Conservation (phyloP, 2,113 vertebrate species). For the Odontesthes bonariensis region DNA sequence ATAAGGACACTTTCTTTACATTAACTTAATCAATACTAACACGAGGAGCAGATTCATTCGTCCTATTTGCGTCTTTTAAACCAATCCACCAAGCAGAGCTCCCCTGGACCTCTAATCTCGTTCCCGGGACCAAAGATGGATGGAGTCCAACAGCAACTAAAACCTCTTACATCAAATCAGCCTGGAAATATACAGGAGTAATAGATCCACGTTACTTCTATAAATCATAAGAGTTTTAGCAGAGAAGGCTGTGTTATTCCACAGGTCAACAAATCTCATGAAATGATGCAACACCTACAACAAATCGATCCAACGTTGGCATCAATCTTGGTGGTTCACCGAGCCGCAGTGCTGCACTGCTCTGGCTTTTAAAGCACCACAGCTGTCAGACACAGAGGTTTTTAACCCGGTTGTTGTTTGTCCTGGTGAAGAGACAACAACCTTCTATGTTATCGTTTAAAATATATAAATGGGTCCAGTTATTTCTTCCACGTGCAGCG, state of each 20-base stretch:
- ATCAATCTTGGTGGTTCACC: no score
- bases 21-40: slow-evolving; percentile 12
- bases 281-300: neutral
- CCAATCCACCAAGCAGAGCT: slow-evolving; percentile 15
- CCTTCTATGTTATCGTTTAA: no score
- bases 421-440: no score
- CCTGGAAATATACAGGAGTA: slow-evolving; percentile 1
- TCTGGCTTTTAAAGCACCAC: no score
- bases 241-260: neutral
- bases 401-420: no score
- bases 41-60: neutral
- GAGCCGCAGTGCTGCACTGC: neutral
- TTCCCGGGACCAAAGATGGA: slow-evolving; percentile 18
- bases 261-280: slow-evolving; percentile 8
- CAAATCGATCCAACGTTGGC: neutral
- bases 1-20: slow-evolving; percentile 1
- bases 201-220: neutral
- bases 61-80: slow-evolving; percentile 9
- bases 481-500: no score
- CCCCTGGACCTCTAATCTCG: slow-evolving; percentile 14
- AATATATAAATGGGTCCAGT: no score
- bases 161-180: slow-evolving; percentile 27
- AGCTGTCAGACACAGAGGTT: no score
- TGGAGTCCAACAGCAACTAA: slow-evolving; percentile 26
- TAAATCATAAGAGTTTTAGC: no score